phyloP scores from a whole-genome alignment of 2,113 vertebrate species.

The Pituophis catenifer region DNA sequence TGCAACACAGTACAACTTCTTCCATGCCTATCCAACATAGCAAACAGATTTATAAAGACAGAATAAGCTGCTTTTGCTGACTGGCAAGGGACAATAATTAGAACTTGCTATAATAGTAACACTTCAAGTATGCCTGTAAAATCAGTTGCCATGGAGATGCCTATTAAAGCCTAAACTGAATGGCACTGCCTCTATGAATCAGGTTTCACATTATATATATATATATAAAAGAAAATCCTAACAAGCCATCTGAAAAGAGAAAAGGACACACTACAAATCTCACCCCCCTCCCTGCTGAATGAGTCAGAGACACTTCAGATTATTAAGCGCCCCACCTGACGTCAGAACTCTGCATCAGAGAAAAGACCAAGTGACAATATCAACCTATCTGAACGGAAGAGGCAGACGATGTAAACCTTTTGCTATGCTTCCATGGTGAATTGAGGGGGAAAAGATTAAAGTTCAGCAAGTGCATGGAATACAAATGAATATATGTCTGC shows the following conservation, averaged over 20 bases:
- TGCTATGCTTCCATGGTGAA: conserved; percentile 37
- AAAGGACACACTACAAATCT: conserved; percentile 47
- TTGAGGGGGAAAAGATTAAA: conserved; percentile 51
- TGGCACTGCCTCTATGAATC: conserved; percentile 61
- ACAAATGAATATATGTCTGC: conserved; percentile 28
- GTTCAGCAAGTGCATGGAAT: conserved; percentile 27
- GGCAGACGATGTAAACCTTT: conserved; percentile 46
- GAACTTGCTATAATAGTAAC: conserved; percentile 34
- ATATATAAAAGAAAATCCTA: not conserved
- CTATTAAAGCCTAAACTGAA: conserved; percentile 49
- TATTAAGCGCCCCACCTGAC: conserved; percentile 47
- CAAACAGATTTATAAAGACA: not conserved
- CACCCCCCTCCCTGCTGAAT: conserved; percentile 17
- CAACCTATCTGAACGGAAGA: conserved; percentile 53
- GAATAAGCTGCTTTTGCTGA: not conserved
- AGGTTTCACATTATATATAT: conserved; percentile 50
- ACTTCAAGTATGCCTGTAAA: conserved; percentile 50
- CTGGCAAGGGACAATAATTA: conserved; percentile 9
- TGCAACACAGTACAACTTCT: not conserved
- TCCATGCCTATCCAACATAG: not conserved
- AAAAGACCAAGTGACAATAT: conserved; percentile 58
- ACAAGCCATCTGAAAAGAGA: conserved; percentile 37
- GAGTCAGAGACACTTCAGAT: conserved; percentile 48
- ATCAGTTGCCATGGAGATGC: conserved; percentile 65
- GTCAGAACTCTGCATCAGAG: conserved; percentile 63